phyloP scores from a whole-genome alignment of 2,797 vertebrate species.

The Rhynchonycteris naso region DNA sequence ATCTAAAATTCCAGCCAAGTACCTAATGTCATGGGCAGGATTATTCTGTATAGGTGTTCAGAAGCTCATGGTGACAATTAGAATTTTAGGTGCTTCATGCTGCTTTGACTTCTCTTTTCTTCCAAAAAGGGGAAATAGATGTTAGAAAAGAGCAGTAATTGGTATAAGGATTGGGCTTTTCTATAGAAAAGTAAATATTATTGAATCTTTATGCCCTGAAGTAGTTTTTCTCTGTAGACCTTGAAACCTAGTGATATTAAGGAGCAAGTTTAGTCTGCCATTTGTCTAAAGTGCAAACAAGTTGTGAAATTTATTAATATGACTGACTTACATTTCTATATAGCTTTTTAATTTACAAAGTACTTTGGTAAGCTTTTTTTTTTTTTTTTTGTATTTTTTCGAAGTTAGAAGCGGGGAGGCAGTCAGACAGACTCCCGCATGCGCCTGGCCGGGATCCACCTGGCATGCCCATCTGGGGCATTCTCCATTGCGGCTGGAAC shows the following conservation, averaged over 20 bases:
- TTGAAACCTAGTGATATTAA: conserved; percentile 21
- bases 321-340: neutral
- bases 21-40: neutral
- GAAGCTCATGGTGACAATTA: neutral
- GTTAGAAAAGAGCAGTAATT: conserved; percentile 27
- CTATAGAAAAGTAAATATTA: neutral
- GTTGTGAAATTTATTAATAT: conserved; percentile 11
- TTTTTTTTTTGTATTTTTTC: neutral
- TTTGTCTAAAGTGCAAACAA: neutral
- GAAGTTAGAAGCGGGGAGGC: too few species aligned
- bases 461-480: too few species aligned
- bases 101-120: conserved; percentile 55
- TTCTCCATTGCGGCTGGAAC: too few species aligned
- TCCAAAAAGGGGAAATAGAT: neutral
- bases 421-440: too few species aligned
- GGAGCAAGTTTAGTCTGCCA: neutral
- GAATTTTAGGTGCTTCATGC: neutral
- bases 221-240: conserved; percentile 30
- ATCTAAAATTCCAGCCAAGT: neutral
- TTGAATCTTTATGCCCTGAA: conserved; percentile 2
- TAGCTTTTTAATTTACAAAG: conserved; percentile 25
- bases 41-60: neutral
- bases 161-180: neutral
- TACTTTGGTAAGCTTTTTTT: conserved; percentile 38
- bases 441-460: too few species aligned